Conservation (phyloP, 2,113 vertebrate genomes). For the Prunella fulvescens region DNA sequence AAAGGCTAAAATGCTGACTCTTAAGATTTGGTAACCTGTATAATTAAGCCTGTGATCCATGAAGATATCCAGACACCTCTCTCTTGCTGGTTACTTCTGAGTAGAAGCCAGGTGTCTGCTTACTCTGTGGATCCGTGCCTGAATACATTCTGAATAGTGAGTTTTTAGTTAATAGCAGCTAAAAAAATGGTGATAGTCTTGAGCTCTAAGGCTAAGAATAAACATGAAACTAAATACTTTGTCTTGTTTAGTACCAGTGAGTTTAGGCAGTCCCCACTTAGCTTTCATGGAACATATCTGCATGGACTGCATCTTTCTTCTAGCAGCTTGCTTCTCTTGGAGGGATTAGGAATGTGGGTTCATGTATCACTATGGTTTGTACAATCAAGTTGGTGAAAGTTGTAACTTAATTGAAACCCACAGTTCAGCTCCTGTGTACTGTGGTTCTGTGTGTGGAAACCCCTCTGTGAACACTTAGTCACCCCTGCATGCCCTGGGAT, state of each 20-base stretch:
- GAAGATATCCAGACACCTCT: background rate
- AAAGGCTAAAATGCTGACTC: background rate
- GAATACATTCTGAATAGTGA: background rate
- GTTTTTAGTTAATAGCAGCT: background rate
- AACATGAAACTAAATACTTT: background rate
- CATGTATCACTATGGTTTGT: background rate
- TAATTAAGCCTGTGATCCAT: background rate
- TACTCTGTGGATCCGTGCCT: background rate
- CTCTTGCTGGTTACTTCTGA: background rate
- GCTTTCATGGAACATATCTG: background rate
- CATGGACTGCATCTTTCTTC: background rate
- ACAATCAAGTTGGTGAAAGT: background rate
- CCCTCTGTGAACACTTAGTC: background rate
- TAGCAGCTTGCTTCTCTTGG: background rate
- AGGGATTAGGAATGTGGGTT: background rate
- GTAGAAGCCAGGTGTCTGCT: background rate
- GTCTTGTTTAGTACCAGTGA: background rate
- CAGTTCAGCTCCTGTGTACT: background rate
- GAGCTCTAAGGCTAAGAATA: background rate
- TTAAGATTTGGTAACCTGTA: background rate
- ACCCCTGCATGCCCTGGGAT: fast-evolving
- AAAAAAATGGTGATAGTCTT: background rate
- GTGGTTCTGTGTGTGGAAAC: background rate
- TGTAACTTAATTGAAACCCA: background rate
- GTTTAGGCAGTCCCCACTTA: background rate